phyloP scores from a whole-genome alignment of 2,113 vertebrate genomes.

The Meleagris gallopavo region DNA sequence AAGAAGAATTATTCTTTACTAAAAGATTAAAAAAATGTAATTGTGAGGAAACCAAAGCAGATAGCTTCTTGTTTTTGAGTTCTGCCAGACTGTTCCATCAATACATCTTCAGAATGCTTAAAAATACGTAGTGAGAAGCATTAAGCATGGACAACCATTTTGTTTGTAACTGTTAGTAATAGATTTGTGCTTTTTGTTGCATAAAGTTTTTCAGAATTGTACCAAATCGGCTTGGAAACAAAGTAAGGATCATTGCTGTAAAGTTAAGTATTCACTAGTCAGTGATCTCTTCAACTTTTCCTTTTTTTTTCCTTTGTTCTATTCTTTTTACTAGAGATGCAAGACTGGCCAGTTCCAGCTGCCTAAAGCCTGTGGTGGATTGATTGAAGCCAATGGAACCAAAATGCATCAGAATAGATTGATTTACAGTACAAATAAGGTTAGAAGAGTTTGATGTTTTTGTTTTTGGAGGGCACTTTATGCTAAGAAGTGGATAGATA shows the following conservation, averaged over 20 bases:
- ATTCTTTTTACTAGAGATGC: conserved; percentile 40
- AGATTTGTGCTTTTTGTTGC: background rate
- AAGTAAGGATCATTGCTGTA: background rate
- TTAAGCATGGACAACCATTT: background rate
- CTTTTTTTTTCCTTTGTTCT: background rate
- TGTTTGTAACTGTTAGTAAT: background rate
- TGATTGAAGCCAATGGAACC: conserved; percentile 53
- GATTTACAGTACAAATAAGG: conserved; percentile 68
- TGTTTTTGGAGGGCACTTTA: background rate
- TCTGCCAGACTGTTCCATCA: background rate
- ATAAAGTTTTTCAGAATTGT: background rate
- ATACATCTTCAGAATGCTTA: background rate
- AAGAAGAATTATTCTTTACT: background rate
- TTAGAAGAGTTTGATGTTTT: conserved; percentile 51
- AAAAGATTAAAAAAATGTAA: background rate
- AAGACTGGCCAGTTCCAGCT: conserved; percentile 15
- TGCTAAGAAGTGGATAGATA: background rate
- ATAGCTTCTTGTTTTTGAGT: background rate
- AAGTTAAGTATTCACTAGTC: background rate
- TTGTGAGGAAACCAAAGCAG: background rate
- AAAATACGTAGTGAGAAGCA: background rate
- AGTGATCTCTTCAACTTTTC: background rate
- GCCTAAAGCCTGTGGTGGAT: conserved; percentile 2
- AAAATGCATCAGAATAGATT: conserved; percentile 40
- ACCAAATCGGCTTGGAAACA: background rate